These are phyloP conservation scores for Heliothis subflexa DNA, from an alignment of 1,140 invertebrate species.

Conservation along the genomic window DNA sequence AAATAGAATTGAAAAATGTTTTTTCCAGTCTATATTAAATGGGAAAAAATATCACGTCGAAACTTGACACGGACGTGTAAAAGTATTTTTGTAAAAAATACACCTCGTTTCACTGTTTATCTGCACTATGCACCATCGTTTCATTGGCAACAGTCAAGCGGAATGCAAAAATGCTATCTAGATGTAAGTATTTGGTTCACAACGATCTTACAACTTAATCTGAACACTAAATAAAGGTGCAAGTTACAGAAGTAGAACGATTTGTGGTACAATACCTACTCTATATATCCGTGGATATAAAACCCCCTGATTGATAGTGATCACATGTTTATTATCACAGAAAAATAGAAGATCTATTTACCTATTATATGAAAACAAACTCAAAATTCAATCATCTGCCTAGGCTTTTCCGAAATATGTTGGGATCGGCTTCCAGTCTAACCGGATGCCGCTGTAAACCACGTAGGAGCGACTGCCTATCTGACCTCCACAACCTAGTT, in stretches of 20 bases:
- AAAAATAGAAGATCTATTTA: too few relatives aligned
- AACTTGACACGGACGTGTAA: neutral
- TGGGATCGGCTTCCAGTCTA: too few relatives aligned
- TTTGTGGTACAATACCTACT: neutral
- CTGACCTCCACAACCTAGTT: too few relatives aligned
- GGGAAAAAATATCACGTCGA: neutral
- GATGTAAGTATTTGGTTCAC: conserved; percentile 33
- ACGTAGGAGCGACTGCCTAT: too few relatives aligned
- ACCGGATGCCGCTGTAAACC: too few relatives aligned
- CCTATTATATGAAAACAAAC: too few relatives aligned
- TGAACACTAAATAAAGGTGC: conserved; percentile 6
- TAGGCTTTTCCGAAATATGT: too few relatives aligned
- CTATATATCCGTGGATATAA: too few relatives aligned
- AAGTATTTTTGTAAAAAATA: conserved; percentile 8
- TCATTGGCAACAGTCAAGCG: neutral
- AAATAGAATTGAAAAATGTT: too few relatives aligned
- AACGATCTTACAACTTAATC: conserved; percentile 39
- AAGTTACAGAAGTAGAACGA: conserved; percentile 6
- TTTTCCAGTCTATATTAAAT: too few relatives aligned
- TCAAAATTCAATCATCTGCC: neutral
- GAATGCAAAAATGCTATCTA: conserved; percentile 37
- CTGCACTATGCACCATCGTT: neutral
- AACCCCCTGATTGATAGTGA: too few relatives aligned
- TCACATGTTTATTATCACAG: too few relatives aligned
- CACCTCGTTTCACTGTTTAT: neutral